phyloP scores from a whole-genome alignment of 64 coral and sea anemone genomes.

The Pocillopora damicornis region DNA sequence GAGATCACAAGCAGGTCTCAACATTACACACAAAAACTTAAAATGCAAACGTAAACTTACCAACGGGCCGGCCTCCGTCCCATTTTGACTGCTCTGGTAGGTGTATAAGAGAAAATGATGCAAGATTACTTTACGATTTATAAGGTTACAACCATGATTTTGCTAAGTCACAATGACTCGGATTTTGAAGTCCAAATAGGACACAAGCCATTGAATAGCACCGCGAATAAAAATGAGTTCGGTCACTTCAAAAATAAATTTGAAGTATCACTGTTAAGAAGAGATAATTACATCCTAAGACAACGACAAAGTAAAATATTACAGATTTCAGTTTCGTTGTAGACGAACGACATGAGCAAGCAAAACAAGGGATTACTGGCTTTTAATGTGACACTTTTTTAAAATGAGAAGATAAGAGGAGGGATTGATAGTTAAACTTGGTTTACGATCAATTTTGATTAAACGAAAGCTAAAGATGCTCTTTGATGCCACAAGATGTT shows the following conservation, averaged over 20 bases:
- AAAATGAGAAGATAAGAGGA: background rate
- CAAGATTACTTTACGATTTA: background rate
- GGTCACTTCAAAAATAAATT: background rate
- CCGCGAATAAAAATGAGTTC: background rate
- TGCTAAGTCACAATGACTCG: background rate
- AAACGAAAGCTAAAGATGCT: background rate
- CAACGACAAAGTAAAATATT: background rate
- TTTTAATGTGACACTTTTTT: background rate
- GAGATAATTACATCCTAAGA: background rate
- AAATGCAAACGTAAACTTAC: constrained; percentile 37
- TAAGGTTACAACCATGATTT: background rate
- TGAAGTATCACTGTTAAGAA: background rate
- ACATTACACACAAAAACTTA: background rate
- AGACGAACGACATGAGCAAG: background rate
- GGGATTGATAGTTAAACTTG: background rate
- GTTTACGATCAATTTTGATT: too few species aligned
- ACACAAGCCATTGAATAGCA: background rate
- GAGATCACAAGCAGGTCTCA: background rate
- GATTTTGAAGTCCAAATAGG: too few species aligned
- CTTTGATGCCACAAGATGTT: background rate
- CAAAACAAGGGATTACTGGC: background rate
- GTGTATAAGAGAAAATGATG: background rate
- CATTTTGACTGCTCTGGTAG: constrained; percentile 69
- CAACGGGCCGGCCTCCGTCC: constrained; percentile 96
- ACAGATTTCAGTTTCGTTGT: background rate